These are phyloP conservation scores for Distichodus sexfasciatus DNA, from an alignment of 2,797 vertebrate species.

Conservation along the genomic window DNA sequence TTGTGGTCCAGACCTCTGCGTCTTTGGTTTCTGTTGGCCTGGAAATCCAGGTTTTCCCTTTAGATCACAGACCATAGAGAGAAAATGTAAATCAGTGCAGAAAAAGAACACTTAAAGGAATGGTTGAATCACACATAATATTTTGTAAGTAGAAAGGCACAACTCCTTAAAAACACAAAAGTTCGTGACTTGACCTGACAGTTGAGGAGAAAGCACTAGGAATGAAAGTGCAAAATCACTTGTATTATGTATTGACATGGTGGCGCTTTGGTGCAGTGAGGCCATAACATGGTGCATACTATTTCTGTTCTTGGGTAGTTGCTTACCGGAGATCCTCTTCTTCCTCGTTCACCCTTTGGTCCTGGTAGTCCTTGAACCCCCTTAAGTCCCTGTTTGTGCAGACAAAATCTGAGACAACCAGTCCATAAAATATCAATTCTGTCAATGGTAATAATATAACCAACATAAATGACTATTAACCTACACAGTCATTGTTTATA, in stretches of 20 bases:
- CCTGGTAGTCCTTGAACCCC: conserved; percentile 56
- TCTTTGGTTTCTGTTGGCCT: conserved; percentile 29
- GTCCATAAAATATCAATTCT: not conserved
- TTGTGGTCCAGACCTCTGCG: conserved; percentile 41
- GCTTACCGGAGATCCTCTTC: conserved; percentile 66
- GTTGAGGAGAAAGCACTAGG: too few species aligned
- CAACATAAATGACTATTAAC: not conserved
- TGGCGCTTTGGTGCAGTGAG: too few species aligned
- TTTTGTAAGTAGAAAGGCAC: too few species aligned
- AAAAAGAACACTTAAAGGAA: too few species aligned
- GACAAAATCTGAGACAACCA: not conserved
- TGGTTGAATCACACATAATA: too few species aligned
- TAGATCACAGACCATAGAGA: not conserved
- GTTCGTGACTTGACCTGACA: too few species aligned
- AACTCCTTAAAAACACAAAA: too few species aligned
- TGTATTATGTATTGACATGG: too few species aligned
- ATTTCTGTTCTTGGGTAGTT: too few species aligned
- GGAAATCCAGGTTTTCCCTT: conserved; percentile 69
- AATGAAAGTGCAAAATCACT: too few species aligned
- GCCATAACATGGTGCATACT: too few species aligned
- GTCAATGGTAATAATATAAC: not conserved
- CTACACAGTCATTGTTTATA: too few species aligned
- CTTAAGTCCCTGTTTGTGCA: conserved; percentile 64
- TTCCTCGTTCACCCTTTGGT: conserved; percentile 52
- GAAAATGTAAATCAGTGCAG: not conserved